A percentile compares a stretch with the other conserved stretches of the same genome.
phyloP scores from a whole-genome alignment of 1,140 invertebrate species.

The Drosophila eugracilis region DNA sequence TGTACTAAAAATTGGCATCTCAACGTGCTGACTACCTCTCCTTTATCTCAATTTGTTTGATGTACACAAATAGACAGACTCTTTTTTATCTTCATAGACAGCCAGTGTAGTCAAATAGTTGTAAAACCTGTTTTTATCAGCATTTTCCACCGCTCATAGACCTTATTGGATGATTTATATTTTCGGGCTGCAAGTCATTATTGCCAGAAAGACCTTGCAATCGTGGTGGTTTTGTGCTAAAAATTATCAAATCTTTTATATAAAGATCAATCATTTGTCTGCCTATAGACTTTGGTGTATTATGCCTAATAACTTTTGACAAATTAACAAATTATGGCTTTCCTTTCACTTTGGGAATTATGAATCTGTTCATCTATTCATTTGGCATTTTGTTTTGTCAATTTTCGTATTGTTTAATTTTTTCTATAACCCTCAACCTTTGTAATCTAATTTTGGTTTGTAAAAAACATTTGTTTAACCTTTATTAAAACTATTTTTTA shows the following conservation, averaged over 20 bases:
- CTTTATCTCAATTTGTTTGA: conserved; percentile 56
- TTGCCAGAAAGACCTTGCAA: not conserved
- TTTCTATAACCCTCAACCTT: not conserved
- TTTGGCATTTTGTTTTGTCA: not conserved
- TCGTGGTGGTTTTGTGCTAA: conserved; percentile 6
- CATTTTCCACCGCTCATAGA: not conserved
- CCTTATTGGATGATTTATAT: conserved; percentile 23
- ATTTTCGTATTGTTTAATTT: not conserved
- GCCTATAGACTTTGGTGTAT: not conserved
- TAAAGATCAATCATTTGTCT: not conserved
- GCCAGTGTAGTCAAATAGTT: conserved; percentile 34
- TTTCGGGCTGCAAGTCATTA: conserved; percentile 25
- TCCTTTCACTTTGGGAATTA: not conserved
- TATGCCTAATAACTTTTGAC: not conserved
- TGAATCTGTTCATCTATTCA: not conserved
- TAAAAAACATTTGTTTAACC: too few species aligned
- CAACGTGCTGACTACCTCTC: conserved; percentile 21
- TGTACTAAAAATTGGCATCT: conserved; percentile 40
- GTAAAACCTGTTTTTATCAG: conserved; percentile 49
- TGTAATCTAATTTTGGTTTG: not conserved
- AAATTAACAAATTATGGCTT: not conserved
- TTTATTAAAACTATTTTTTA: not conserved
- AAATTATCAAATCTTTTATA: too few species aligned
- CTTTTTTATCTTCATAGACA: conserved; percentile 46
- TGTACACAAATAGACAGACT: conserved; percentile 35